Evolutionary conservation across 2,797 vertebrate genomes (phyloP).

Genomic region (Anguilla pacifica): DNA sequence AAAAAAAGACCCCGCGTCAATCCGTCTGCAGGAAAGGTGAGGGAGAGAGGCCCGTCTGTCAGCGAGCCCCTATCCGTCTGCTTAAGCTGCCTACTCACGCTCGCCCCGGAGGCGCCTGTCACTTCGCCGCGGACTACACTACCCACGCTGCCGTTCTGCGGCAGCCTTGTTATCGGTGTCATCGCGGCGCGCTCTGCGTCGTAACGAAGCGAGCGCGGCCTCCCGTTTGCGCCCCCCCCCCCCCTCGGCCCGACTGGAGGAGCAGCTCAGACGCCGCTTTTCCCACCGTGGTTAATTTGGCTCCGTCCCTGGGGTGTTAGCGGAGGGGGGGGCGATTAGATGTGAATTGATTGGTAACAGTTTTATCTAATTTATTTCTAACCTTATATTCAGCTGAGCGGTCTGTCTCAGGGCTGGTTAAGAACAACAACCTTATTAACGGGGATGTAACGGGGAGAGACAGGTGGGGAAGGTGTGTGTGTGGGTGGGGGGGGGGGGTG

Average conservation of each 20-base stretch:
- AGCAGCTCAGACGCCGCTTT: background rate
- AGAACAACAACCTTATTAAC: background rate
- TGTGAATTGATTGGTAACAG: constrained; percentile 21
- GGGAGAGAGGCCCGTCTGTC: background rate
- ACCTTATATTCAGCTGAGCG: background rate
- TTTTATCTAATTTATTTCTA: constrained; percentile 29
- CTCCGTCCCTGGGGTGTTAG: background rate
- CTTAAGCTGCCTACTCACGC: background rate
- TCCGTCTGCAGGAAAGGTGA: constrained; percentile 21
- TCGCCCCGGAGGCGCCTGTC: constrained; percentile 24
- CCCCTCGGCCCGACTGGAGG: background rate
- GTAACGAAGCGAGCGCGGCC: constrained; percentile 16
- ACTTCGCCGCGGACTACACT: constrained; percentile 29
- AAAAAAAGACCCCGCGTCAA: constrained; percentile 16
- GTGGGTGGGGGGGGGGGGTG: background rate
- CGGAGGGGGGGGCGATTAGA: background rate
- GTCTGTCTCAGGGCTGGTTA: constrained; percentile 15
- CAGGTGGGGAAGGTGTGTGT: constrained; percentile 39
- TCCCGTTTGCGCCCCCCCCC: background rate
- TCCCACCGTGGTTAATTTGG: background rate
- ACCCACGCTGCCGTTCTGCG: constrained; percentile 20
- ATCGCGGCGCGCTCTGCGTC: constrained; percentile 18
- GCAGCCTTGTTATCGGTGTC: constrained; percentile 35
- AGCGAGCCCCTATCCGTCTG: constrained; percentile 22
- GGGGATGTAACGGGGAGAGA: constrained; percentile 5